Evolutionary conservation across 2,888 invertebrate genomes (phyloP).

Genomic region (Lepetodrilus schrolli): DNA sequence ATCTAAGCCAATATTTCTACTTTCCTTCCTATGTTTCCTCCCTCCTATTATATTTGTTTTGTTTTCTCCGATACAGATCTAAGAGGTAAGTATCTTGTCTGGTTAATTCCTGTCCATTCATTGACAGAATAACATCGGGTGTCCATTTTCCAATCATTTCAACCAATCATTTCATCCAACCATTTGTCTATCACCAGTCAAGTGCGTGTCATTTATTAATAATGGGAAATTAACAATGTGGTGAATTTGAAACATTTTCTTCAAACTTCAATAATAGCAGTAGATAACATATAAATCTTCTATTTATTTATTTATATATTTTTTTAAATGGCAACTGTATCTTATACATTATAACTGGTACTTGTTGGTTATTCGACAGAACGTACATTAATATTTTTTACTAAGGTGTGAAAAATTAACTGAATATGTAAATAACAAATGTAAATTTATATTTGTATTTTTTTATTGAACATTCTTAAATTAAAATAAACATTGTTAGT

Average conservation of each 20-base stretch:
- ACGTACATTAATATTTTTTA: too few species aligned
- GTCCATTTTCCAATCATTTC: not conserved
- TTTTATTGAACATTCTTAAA: too few species aligned
- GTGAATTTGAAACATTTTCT: not conserved
- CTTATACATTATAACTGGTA: too few species aligned
- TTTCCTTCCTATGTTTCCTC: not conserved
- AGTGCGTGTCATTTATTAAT: not conserved
- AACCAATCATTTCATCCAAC: not conserved
- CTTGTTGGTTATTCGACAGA: too few species aligned
- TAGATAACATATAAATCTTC: not conserved
- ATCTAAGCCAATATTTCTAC: too few species aligned
- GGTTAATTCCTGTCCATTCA: slow-evolving; percentile 4
- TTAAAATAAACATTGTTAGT: too few species aligned
- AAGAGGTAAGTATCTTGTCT: slow-evolving; percentile 1
- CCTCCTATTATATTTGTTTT: not conserved
- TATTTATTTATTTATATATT: not conserved
- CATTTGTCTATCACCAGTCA: not conserved
- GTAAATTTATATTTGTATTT: too few species aligned
- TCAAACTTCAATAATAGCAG: too few species aligned
- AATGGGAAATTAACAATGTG: not conserved
- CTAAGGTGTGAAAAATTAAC: too few species aligned
- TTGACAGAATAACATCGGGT: slow-evolving; percentile 2
- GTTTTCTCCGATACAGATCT: slow-evolving; percentile 21
- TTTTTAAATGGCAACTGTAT: too few species aligned
- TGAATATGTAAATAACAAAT: too few species aligned